These are phyloP conservation scores for Penaeus vannamei DNA, from an alignment of 1,140 invertebrate genomes.

Conservation along the genomic window DNA sequence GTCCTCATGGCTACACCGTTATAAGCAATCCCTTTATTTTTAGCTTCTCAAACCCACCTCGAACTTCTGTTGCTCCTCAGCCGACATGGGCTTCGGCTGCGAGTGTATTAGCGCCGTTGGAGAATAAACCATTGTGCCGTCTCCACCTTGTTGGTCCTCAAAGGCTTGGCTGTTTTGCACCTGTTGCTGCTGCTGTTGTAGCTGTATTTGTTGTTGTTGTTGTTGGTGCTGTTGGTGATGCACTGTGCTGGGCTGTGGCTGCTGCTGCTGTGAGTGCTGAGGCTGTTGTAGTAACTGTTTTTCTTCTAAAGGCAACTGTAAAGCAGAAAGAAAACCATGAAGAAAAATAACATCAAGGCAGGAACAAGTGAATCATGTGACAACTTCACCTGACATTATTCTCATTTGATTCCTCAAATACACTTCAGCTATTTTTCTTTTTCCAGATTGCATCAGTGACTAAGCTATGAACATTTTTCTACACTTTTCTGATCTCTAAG, in stretches of 20 bases:
- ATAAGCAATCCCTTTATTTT: too few species aligned
- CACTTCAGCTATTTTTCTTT: too few species aligned
- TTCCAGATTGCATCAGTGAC: too few species aligned
- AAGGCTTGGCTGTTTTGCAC: background rate
- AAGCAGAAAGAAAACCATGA: background rate
- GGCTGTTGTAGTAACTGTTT: conserved; percentile 53
- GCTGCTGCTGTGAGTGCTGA: conserved; percentile 47
- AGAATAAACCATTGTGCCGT: conserved; percentile 49
- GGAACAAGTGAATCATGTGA: too few species aligned
- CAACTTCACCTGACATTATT: too few species aligned
- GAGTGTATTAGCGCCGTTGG: conserved; percentile 43
- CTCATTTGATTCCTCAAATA: too few species aligned
- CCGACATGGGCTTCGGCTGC: conserved; percentile 69
- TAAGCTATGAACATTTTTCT: too few species aligned
- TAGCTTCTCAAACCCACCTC: conserved; percentile 39
- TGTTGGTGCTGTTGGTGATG: conserved; percentile 32
- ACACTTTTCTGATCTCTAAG: too few species aligned
- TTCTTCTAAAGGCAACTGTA: conserved; percentile 40
- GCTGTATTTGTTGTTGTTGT: conserved; percentile 34
- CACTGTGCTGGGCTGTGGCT: conserved; percentile 46
- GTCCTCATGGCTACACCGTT: too few species aligned
- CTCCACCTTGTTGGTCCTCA: background rate
- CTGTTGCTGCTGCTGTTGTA: conserved; percentile 25
- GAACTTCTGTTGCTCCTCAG: conserved; percentile 73
- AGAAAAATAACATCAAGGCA: too few species aligned